Conservation (phyloP, 37 sponge, comb jelly and placozoan species). For the Ephydatia muelleri region DNA sequence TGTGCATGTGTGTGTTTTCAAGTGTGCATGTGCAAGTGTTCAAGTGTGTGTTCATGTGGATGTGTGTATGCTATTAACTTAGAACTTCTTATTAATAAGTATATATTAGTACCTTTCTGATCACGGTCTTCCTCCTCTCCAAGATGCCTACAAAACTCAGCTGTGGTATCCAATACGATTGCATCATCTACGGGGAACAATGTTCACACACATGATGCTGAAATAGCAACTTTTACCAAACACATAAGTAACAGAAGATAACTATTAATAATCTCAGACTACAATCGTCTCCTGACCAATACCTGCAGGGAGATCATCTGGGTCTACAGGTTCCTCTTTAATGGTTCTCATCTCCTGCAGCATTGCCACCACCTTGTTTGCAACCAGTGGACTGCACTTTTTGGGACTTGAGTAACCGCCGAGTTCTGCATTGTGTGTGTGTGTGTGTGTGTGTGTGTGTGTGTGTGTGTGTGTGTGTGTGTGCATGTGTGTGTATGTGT, state of each 20-base stretch:
- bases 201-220: neutral
- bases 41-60: neutral
- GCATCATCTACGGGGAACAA: neutral
- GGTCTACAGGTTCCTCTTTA: slow-evolving; percentile 19
- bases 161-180: slow-evolving; percentile 77
- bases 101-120: neutral
- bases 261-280: neutral
- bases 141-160: slow-evolving; percentile 77
- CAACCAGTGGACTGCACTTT: slow-evolving; percentile 13
- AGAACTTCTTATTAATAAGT: neutral
- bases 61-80: neutral
- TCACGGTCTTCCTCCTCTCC: slow-evolving; percentile 51
- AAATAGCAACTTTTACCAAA: neutral
- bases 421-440: slow-evolving; percentile 31
- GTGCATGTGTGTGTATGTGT: neutral
- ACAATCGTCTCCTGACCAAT: neutral
- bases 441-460: neutral
- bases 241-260: neutral
- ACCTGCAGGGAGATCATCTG: neutral
- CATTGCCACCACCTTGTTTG: slow-evolving; percentile 54
- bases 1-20: slow-evolving; percentile 34
- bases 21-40: slow-evolving; percentile 8
- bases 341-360: slow-evolving; percentile 20
- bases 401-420: slow-evolving; percentile 35
- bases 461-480: neutral